phyloP scores from a whole-genome alignment of 2,888 invertebrate species.

The Trisateles emortualis region DNA sequence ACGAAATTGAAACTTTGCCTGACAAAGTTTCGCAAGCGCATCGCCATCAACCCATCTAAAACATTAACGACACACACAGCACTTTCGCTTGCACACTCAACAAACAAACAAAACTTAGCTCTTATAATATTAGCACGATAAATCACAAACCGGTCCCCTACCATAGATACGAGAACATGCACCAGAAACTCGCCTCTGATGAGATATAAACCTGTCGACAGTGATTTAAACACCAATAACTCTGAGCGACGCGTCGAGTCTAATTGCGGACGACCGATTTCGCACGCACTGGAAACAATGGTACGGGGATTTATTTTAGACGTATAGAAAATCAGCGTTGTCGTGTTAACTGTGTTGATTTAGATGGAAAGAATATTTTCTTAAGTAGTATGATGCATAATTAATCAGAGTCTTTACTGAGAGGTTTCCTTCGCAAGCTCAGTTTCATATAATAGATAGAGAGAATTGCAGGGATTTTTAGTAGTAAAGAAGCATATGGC shows the following conservation, averaged over 20 bases:
- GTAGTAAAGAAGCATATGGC: too few relatives aligned
- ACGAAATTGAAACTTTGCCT: neutral
- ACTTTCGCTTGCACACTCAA: constrained; percentile 2
- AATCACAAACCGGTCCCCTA: constrained; percentile 38
- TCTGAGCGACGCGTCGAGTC: constrained; percentile 44
- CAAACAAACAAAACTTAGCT: constrained; percentile 9
- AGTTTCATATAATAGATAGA: too few relatives aligned
- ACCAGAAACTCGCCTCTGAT: constrained; percentile 33
- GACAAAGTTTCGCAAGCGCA: neutral
- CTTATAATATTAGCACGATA: constrained; percentile 15
- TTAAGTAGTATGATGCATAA: neutral
- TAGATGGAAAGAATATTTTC: neutral
- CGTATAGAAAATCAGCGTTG: constrained; percentile 4
- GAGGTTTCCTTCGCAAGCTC: too few relatives aligned
- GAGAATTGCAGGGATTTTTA: too few relatives aligned
- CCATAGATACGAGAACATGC: constrained; percentile 35
- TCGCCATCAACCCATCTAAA: neutral
- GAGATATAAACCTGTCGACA: constrained; percentile 51
- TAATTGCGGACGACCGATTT: constrained; percentile 63
- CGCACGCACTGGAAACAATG: constrained; percentile 59
- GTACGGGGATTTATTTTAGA: constrained; percentile 47
- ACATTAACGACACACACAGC: neutral
- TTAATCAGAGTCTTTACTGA: too few relatives aligned
- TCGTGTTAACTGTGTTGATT: neutral
- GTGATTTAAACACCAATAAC: constrained; percentile 64